These are phyloP conservation scores for Falco biarmicus DNA, from an alignment of 2,797 vertebrate species.

Conservation along the genomic window DNA sequence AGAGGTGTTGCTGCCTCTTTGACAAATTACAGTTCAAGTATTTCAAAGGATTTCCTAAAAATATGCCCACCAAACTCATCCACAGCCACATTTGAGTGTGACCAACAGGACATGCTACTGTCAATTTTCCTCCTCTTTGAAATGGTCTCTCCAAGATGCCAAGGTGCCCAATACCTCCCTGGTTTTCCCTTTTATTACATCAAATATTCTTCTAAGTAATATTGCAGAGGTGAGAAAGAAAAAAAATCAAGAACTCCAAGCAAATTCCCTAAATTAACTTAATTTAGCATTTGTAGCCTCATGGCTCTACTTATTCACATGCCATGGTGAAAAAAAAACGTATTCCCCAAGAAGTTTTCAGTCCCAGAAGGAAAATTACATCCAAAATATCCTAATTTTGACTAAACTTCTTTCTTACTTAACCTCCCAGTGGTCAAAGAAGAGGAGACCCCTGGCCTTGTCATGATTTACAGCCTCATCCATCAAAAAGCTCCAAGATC, in stretches of 20 bases:
- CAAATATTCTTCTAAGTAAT: neutral
- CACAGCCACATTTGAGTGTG: neutral
- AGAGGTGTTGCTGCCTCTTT: neutral
- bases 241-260: neutral
- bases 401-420: neutral
- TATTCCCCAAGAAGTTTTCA: neutral
- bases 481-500: neutral
- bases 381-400: neutral
- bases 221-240: accelerated
- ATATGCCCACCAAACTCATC: neutral
- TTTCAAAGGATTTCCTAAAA: neutral
- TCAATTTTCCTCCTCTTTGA: neutral
- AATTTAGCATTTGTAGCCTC: neutral
- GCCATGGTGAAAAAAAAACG: neutral
- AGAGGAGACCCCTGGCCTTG: neutral
- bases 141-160: neutral
- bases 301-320: neutral
- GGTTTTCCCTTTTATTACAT: neutral
- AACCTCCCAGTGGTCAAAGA: neutral
- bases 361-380: neutral
- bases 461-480: neutral
- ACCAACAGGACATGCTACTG: neutral
- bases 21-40: neutral
- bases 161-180: accelerated
- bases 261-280: neutral